phyloP scores from a whole-genome alignment of 2,888 invertebrate genomes.

The Trilocha varians region DNA sequence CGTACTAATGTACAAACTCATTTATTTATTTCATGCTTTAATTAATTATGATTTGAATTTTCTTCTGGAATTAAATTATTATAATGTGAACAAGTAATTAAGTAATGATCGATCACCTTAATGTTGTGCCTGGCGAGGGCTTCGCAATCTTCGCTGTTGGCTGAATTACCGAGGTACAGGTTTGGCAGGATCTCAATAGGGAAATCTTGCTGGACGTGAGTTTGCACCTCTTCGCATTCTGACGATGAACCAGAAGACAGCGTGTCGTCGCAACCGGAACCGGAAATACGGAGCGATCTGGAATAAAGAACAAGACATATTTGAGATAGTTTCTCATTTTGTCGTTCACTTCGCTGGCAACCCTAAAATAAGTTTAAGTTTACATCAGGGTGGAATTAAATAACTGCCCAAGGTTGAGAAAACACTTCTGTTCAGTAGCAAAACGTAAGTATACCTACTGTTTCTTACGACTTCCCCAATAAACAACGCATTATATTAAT shows the following conservation, averaged over 20 bases:
- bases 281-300: conserved; percentile 83
- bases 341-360: too few species aligned
- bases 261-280: conserved; percentile 77
- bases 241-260: conserved; percentile 81
- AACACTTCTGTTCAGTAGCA: too few species aligned
- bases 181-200: conserved; percentile 96
- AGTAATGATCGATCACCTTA: conserved; percentile 67
- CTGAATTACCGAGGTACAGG: conserved; percentile 94
- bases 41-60: too few species aligned
- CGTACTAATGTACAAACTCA: too few species aligned
- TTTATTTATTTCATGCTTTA: too few species aligned
- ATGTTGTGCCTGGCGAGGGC: conserved; percentile 92
- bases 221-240: conserved; percentile 78
- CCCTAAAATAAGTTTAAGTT: too few species aligned
- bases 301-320: conserved; percentile 19
- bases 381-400: too few species aligned
- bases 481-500: too few species aligned
- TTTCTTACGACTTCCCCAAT: too few species aligned
- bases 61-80: neutral
- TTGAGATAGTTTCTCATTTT: too few species aligned
- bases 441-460: too few species aligned
- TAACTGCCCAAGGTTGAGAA: too few species aligned
- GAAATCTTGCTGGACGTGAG: conserved; percentile 80
- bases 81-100: neutral
- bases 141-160: conserved; percentile 92